Conservation (phyloP, 1,140 invertebrate genomes). For the Drosophila bocki region DNA sequence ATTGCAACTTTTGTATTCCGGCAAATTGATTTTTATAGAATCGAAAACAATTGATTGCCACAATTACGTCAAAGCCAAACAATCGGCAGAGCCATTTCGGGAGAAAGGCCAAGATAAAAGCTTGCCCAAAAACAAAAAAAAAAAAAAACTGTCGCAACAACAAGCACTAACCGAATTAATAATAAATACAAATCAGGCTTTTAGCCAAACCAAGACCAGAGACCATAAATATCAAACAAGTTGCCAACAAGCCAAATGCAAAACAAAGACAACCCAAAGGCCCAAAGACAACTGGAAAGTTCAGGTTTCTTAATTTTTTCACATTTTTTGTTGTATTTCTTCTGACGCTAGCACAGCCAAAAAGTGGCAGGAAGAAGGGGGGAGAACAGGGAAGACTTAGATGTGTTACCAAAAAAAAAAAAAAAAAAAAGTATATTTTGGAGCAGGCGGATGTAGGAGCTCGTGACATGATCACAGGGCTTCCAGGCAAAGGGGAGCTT, state of each 20-base stretch:
- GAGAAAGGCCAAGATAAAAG: constrained; percentile 67
- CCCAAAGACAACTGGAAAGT: constrained; percentile 68
- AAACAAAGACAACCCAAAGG: constrained; percentile 45
- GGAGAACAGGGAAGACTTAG: constrained; percentile 38
- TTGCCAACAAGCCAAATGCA: constrained; percentile 48
- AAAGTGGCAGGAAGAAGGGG: constrained; percentile 10
- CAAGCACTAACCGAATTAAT: constrained; percentile 62
- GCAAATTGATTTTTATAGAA: constrained; percentile 21
- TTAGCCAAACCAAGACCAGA: constrained; percentile 65
- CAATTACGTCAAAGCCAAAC: constrained; percentile 65
- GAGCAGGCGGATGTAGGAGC: constrained; percentile 34
- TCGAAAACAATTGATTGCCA: constrained; percentile 71
- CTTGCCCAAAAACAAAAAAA: constrained; percentile 34
- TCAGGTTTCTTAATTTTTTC: constrained; percentile 52
- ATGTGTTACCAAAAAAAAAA: constrained; percentile 23
- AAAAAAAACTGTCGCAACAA: constrained; percentile 40
- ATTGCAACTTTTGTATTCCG: constrained; percentile 40
- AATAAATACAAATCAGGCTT: constrained; percentile 68
- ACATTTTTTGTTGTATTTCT: constrained; percentile 32
- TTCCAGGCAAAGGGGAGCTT: too few species aligned
- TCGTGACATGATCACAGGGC: constrained; percentile 20
- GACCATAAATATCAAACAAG: constrained; percentile 79
- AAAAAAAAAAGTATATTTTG: constrained; percentile 24
- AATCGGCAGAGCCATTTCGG: constrained; percentile 47
- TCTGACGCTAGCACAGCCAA: constrained; percentile 28